Evolutionary conservation across 1,140 invertebrate genomes (phyloP).

Genomic region (Thalassaphorura encarpata): DNA sequence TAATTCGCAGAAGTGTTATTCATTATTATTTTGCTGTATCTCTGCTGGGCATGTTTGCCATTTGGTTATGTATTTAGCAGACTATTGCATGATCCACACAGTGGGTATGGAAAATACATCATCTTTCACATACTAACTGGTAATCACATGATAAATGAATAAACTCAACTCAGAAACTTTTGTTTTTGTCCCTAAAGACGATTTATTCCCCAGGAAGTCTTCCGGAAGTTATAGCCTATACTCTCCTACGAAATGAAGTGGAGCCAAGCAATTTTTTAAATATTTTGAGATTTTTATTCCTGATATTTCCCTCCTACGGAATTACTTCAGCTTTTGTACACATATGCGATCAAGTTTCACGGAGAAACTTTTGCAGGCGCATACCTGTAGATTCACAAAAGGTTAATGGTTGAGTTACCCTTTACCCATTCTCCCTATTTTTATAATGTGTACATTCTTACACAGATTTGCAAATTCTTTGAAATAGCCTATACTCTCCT

Average conservation of each 20-base stretch:
- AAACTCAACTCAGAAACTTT: too few species aligned
- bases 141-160: neutral
- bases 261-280: too few species aligned
- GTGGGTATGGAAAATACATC: neutral
- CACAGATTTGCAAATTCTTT: too few species aligned
- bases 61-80: neutral
- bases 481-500: too few species aligned
- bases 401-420: too few species aligned
- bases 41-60: neutral
- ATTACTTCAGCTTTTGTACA: neutral
- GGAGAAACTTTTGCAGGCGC: neutral
- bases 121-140: neutral
- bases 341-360: neutral
- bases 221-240: too few species aligned
- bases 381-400: neutral
- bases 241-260: too few species aligned
- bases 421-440: too few species aligned
- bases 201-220: too few species aligned
- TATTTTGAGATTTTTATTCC: too few species aligned
- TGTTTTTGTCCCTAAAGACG: too few species aligned
- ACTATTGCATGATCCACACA: neutral
- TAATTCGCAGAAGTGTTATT: neutral
- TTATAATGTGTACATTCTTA: too few species aligned
- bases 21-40: neutral
- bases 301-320: neutral